These are phyloP conservation scores for Dasysyrphus tricinctus DNA, from an alignment of 2,888 invertebrate genomes.

Conservation along the genomic window DNA sequence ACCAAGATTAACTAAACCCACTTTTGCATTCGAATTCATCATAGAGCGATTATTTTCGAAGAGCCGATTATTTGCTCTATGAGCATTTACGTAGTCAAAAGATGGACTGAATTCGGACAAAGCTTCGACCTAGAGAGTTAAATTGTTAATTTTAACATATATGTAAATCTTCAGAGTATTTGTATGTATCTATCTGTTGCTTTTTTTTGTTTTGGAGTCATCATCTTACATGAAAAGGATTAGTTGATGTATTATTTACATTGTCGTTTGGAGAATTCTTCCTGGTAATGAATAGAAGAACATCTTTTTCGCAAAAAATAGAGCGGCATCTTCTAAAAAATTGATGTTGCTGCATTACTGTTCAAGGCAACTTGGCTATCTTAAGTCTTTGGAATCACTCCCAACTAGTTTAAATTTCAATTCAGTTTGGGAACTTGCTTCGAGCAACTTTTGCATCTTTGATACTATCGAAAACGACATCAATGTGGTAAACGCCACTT, in stretches of 20 bases:
- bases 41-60: constrained; percentile 74
- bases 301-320: no score
- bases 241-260: background rate
- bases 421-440: no score
- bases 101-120: constrained; percentile 84
- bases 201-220: background rate
- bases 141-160: background rate
- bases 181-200: background rate
- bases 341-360: no score
- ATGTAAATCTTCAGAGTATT: background rate
- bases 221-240: background rate
- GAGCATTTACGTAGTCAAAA: constrained; percentile 81
- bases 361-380: no score
- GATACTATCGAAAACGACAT: no score
- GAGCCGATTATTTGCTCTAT: constrained; percentile 79
- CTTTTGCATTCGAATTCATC: constrained; percentile 81
- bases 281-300: background rate
- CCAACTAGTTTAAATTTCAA: no score
- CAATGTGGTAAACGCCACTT: no score
- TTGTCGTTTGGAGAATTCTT: background rate
- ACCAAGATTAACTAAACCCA: constrained; percentile 92
- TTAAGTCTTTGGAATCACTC: no score
- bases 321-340: no score
- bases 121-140: constrained; percentile 79
- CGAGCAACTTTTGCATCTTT: no score